Conservation (phyloP, 2,888 invertebrate genomes). For the Noctua fimbriata region DNA sequence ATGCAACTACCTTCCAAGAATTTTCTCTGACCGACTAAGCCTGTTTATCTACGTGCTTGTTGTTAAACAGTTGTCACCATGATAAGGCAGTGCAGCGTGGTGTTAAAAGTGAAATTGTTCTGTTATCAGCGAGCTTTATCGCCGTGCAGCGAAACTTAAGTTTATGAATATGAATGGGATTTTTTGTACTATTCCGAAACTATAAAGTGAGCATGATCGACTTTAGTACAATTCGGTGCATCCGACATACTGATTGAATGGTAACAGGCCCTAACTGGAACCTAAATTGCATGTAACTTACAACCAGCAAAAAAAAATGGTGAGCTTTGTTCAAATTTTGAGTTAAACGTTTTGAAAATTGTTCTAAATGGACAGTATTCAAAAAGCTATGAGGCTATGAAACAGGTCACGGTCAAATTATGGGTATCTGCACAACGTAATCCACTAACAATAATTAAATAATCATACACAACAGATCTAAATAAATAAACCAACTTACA, state of each 20-base stretch:
- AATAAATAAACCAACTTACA: constrained; percentile 17
- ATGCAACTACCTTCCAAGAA: constrained; percentile 64
- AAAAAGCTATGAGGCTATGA: not conserved
- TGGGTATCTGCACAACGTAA: not conserved
- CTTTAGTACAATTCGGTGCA: not conserved
- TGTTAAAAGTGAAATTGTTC: constrained; percentile 36
- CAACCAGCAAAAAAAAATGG: not conserved
- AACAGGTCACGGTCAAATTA: not conserved
- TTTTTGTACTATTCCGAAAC: not conserved
- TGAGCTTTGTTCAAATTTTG: not conserved
- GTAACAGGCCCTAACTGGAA: not conserved
- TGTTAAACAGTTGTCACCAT: constrained; percentile 37
- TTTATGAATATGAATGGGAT: constrained; percentile 19
- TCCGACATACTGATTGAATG: not conserved
- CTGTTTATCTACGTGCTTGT: constrained; percentile 34
- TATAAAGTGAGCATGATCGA: not conserved
- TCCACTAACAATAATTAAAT: not conserved
- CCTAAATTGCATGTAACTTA: not conserved
- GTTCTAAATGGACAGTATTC: not conserved
- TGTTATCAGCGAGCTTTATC: constrained; percentile 49
- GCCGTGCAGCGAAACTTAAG: not conserved
- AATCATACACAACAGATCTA: constrained; percentile 15
- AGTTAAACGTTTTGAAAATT: not conserved
- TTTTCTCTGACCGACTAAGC: constrained; percentile 61
- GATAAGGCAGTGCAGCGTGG: constrained; percentile 38